Evolutionary conservation across 2,888 invertebrate genomes (phyloP), one percentile per base, ranked within the genome.

Genomic region (Apodemia duryi): DNA sequence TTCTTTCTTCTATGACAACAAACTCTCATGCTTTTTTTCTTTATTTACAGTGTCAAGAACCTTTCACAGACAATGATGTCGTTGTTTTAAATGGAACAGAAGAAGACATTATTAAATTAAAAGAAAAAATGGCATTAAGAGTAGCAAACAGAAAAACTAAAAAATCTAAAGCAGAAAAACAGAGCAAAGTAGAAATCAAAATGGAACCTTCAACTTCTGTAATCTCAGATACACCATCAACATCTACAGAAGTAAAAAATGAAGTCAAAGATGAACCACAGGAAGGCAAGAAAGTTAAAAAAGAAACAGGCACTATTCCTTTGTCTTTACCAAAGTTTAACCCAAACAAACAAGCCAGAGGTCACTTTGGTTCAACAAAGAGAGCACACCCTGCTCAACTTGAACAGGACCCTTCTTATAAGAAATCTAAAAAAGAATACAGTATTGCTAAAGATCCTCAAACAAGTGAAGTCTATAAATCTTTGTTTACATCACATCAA

Each of bases 371-470:
- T 0, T 88, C 91, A 0, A 78, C 83, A 4, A 91, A 91, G 70
- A 77, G 90, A 28, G 88, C 88, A 2, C 70, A 68, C 29, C 77
- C 89, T 64, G 85, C 82, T 61, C 85, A 86, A 65, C 71, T 92
- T 4, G 80, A 81, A 43, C 81, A 93, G 73, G 95, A 95, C 77
- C 96, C 96, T 9, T 94, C 94, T 10, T 93, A 95, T 69, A 96
- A 96, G 77, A 96, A 96, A 78, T 94, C 96, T 0, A 96, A 96
- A 82, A 93, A 94, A 2, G 94, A 95, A 64, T 97, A 97, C 77
- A 97, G 96, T 80, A 95, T 99, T 46, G 97, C 98, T 0, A 95
- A 96, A 67, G 98, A 99, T 87, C 97, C 98, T 0, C 96, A 95
- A 74, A 96, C 96, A 6, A 96, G 96, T 68, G 96, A 97, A 84